Percentiles rank a stretch among this genome's conserved stretches.
phyloP scores from a whole-genome alignment of 2,888 invertebrate species.

The Malthinus flaveolus region DNA sequence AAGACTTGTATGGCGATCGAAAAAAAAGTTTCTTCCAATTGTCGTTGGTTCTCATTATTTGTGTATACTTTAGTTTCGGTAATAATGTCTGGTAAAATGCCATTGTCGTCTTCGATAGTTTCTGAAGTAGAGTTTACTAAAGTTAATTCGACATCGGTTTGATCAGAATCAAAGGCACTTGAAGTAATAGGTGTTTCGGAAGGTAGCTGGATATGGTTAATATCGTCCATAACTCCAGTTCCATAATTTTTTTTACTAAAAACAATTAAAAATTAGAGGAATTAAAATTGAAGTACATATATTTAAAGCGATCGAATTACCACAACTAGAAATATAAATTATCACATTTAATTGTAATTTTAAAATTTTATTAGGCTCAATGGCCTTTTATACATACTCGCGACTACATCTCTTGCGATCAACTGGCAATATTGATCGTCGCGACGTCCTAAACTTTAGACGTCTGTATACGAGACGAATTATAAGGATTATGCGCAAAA shows the following conservation, averaged over 20 bases:
- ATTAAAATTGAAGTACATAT: background rate
- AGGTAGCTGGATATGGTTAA: constrained; percentile 49
- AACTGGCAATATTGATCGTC: constrained; percentile 41
- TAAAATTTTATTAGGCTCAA: constrained; percentile 35
- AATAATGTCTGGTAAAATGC: constrained; percentile 60
- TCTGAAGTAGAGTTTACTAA: constrained; percentile 39
- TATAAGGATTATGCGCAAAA: constrained; percentile 19
- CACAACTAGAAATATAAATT: constrained; percentile 10
- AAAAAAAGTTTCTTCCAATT: constrained; percentile 61
- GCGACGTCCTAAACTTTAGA: constrained; percentile 14
- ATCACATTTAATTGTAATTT: constrained; percentile 30
- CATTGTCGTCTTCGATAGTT: constrained; percentile 52
- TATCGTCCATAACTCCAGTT: constrained; percentile 52
- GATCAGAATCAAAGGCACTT: constrained; percentile 48
- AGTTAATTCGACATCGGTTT: constrained; percentile 48
- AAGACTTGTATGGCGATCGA: constrained; percentile 69
- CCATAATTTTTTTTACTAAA: constrained; percentile 53
- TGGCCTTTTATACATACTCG: constrained; percentile 39
- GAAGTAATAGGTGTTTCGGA: constrained; percentile 45
- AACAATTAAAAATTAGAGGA: constrained; percentile 6
- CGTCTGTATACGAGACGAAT: constrained; percentile 18
- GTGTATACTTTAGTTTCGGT: constrained; percentile 57
- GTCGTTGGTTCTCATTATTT: constrained; percentile 45
- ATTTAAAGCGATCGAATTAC: constrained; percentile 4
- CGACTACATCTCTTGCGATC: constrained; percentile 52